Conservation (phyloP, 2,113 vertebrate genomes). For the Typhlomys cinereus region DNA sequence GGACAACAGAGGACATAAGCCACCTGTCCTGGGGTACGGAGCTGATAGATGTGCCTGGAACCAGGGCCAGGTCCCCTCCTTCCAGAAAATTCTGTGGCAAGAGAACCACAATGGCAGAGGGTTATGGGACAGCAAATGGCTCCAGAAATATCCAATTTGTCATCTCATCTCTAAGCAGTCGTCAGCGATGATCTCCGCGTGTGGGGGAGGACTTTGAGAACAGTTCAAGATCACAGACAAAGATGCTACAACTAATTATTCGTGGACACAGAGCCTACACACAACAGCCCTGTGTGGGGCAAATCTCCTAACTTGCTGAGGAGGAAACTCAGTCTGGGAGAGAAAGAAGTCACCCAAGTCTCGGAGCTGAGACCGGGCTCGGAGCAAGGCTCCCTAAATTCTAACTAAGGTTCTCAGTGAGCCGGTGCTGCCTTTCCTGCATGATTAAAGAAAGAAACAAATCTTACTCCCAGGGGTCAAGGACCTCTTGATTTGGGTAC, state of each 20-base stretch:
- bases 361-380: background rate
- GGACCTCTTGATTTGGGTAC: background rate
- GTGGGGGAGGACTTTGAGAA: background rate
- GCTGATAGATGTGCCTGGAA: background rate
- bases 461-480: background rate
- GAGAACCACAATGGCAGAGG: background rate
- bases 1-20: background rate
- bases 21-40: background rate
- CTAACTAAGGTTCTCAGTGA: background rate
- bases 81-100: background rate
- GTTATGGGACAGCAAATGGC: background rate
- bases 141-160: background rate
- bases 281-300: background rate
- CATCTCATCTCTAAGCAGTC: background rate
- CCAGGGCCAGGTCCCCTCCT: background rate
- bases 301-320: background rate
- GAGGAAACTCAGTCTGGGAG: constrained; percentile 35
- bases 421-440: background rate
- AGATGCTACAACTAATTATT: constrained; percentile 12
- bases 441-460: background rate
- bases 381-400: background rate
- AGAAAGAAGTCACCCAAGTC: background rate
- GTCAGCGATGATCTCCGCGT: constrained; percentile 26
- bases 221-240: background rate
- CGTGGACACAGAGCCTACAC: background rate